Evolutionary conservation across 64 coral and sea anemone species (phyloP), one percentile per base, ranked within the genome.

Genomic region (Porites lutea): DNA sequence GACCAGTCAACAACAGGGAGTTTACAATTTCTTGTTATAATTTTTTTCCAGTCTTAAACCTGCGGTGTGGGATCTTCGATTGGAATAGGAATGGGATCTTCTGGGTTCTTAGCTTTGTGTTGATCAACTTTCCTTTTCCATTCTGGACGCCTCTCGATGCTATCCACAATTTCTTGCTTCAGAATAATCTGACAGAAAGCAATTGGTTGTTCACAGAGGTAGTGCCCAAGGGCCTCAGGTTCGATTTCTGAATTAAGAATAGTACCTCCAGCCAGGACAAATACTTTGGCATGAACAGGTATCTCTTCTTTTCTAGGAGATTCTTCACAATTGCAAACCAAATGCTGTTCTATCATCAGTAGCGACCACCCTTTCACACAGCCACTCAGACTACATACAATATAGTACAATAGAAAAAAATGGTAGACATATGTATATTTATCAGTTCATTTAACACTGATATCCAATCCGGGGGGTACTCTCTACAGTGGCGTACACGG

Each of bases 181-280:
- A 86, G 83, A 47, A 86, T 45, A 12, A 86, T 23, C 45, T 86
- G 83, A 51, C 83, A 86, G 44, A 52, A 86, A 4, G 83, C 83
- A 63, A 52, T 11, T 71, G 83, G 83, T 50, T 86, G 83, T 3
- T 86, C 63, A 86, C 83, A 86, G n/a, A 86, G 83, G 43, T 86
- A 86, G 5, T 23, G 83, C 60, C 83, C 83, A 19, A 86, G 19
- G 11, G 63, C 83, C 2, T 19, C 6, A 48, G 51, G 27, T 6
- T 67, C n/a, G 44, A 86, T 86, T 5, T 52, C 43, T 6, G 83
- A 86, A 67, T 86, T 86, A 23, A 71, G 83, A 49, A 86, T 48
- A 48, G 83, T 64, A 5, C 83, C 83, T 0, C 43, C 63, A 50
- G 83, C 43, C 4, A 86, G 14, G 20, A 69, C 82, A 48, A 71